Evolutionary conservation across 2,113 vertebrate species (phyloP).

Genomic region (Pollachius pollachius): DNA sequence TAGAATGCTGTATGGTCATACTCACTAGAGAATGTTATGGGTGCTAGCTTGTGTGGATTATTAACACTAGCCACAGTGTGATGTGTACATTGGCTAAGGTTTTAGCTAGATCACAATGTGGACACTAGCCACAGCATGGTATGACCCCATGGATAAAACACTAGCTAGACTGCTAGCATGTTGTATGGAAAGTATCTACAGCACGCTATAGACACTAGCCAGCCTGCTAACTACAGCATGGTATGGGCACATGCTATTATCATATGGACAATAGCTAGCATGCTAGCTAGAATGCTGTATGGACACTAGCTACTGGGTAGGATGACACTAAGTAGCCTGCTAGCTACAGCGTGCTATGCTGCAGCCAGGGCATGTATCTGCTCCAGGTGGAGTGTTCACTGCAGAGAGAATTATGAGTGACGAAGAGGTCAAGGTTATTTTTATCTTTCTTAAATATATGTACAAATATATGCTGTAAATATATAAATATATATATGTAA

Average conservation of each 20-base stretch:
- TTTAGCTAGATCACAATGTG: too few species aligned
- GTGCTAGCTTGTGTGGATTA: not conserved
- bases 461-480: constrained; percentile 42
- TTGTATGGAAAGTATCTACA: not conserved
- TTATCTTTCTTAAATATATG: constrained; percentile 13
- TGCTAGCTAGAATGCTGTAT: not conserved
- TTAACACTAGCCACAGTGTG: not conserved
- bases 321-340: not conserved
- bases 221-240: not conserved
- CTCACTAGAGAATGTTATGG: not conserved
- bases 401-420: not conserved
- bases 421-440: not conserved
- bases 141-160: too few species aligned
- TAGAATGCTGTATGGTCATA: not conserved
- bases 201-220: not conserved
- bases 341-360: not conserved
- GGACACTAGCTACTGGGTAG: not conserved
- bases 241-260: not conserved
- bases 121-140: too few species aligned
- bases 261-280: not conserved
- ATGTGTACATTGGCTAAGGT: too few species aligned
- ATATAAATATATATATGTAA: constrained; percentile 28
- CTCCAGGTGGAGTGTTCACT: not conserved
- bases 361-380: not conserved
- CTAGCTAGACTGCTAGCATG: not conserved